Evolutionary conservation across 2,113 vertebrate species (phyloP), one percentile per base, ranked within the genome.

Genomic region (Neotoma lepida): DNA sequence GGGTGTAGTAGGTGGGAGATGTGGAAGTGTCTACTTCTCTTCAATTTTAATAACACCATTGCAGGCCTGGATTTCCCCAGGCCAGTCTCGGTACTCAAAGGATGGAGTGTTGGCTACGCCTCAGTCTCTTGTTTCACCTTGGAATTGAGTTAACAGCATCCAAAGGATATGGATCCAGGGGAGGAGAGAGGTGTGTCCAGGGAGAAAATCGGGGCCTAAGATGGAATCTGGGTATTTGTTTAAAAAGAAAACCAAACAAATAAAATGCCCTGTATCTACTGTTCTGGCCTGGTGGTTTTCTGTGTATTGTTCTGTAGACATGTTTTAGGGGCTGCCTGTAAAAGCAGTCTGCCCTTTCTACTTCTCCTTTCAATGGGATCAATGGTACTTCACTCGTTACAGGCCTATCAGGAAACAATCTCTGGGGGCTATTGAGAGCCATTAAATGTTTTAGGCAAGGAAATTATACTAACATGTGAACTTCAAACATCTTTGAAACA

Each of bases 91-190:
- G 18, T 28, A 17, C 54, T 76, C 58, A 73, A 61, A 13, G 17
- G 10, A 46, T 49, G 39, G 28, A 76, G 49, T 30, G 28, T 56
- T 68, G 33, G 66, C 61, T 56, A 39, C 30, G 3, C 10, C 63
- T 86, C 20, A 54, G 44, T 63, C 74, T 26, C 54, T 44, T 14
- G 28, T 26, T 86, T 35, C 9, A 7, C 49, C 49, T 26, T n/a
- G 66, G 90, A 80, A n/a, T 10, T 51, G 18, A 86, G 92, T 78
- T 80, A 94, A 90, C 12, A 81, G 81, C 66, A 56, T 86, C 41
- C 82, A 63, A 95, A 90, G 24, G n/a, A 71, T 56, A 51, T 66
- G 49, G 39, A 82, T 22, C 9, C 61, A 92, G 20, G 54, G 15
- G 17, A 89, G 30, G 2, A 33, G 5, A 61, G 20, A n/a, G 18